Base-by-base conservation (phyloP, 1,140 invertebrate species). In the Atta colombica region DNA sequence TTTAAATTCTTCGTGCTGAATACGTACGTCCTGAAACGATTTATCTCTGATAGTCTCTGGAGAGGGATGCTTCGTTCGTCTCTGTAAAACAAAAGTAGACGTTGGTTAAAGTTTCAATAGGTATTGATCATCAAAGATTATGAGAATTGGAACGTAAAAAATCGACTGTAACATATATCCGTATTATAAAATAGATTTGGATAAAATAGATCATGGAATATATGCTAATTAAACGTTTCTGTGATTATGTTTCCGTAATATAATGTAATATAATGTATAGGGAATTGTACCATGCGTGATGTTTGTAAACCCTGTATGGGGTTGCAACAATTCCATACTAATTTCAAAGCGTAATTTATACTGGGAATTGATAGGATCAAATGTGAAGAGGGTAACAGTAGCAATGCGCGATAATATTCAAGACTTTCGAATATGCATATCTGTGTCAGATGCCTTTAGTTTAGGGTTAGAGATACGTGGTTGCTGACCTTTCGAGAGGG, bases 11-110 rank as follows among this genome's bases (percentile, higher is more conserved):
- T 75, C 55, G 69, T 61, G 45, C 4, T 25, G 25, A 72, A 10
- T 71, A 58, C 14, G n/a, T 31, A 31, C 12, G 55, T 61, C 12
- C 18, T 53, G 63, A 31, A 58, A 74, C 55, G 55, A 74, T 75
- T 39, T 61, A 61, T 51, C 68, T 21, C 49, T 39, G 49, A 71
- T 82, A 74, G 18, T 82, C 35, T 75, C n/a, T 25, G 39, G 39
- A 61, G 31, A 18, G 21, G 21, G 21, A 71, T 21, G 65, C 45
- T 68, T 68, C 8, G 14, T 61, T 63, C 14, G 69, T 75, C 8
- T 84, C 80, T 84, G 80, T 74, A 84, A 84, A 84, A 69, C 63
- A 71, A 3, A 84, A 84, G 14, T 74, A 61, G 14, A 74, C 14
- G 12, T 21, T 25, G 66, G 14, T 84, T 84, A 84, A 68, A 72